Conservation (phyloP, 2,797 vertebrate species). For the Lacerta viridis region DNA sequence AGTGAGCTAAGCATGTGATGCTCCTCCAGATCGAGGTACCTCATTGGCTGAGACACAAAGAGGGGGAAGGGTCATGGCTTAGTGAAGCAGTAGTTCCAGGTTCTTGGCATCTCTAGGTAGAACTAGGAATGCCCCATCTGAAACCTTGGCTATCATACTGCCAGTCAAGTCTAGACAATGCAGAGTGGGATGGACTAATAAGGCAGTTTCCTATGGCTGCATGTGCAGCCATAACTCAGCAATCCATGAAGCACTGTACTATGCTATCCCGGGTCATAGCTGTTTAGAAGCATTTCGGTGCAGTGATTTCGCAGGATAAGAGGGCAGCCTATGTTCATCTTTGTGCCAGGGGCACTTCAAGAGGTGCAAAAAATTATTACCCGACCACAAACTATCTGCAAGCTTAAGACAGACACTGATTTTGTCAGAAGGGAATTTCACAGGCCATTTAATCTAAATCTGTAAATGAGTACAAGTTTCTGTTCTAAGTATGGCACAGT, state of each 20-base stretch:
- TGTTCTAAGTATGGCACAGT: background rate
- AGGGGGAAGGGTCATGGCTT: background rate
- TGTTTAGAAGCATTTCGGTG: background rate
- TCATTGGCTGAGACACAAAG: background rate
- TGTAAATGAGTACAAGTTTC: background rate
- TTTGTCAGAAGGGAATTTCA: background rate
- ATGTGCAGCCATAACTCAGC: background rate
- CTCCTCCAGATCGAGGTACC: background rate
- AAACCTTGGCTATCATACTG: no score
- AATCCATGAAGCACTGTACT: background rate
- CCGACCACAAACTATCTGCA: background rate
- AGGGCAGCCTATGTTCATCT: background rate
- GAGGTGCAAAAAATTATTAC: background rate
- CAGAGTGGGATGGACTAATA: no score
- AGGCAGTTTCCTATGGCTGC: no score
- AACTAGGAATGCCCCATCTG: no score
- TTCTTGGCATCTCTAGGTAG: no score
- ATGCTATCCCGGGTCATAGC: background rate
- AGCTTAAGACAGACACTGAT: background rate
- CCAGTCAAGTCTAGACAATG: no score
- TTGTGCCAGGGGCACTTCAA: constrained; percentile 19
- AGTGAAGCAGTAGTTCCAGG: no score
- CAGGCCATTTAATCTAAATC: background rate
- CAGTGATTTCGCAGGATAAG: constrained; percentile 3
- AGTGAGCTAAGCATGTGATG: accelerated